These are phyloP conservation scores for Odontophorus gujanensis DNA, from an alignment of 2,113 vertebrate species.

Conservation along the genomic window DNA sequence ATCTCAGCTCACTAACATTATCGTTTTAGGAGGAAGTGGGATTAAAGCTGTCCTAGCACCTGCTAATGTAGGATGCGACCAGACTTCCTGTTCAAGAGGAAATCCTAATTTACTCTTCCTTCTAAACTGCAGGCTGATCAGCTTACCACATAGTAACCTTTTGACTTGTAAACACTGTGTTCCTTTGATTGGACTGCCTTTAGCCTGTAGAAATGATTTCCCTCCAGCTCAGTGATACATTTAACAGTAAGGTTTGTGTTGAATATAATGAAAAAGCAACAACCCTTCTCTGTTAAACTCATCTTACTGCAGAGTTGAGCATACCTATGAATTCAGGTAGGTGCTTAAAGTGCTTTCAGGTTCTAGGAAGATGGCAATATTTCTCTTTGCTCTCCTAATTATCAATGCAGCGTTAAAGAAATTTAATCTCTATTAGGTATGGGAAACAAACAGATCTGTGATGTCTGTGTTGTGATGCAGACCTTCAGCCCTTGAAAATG, in stretches of 20 bases:
- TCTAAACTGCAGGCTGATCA: conserved; percentile 61
- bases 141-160: conserved; percentile 75
- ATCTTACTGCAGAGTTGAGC: background rate
- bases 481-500: conserved; percentile 33
- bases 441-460: conserved; percentile 2
- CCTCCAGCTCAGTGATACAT: background rate
- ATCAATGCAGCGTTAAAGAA: background rate
- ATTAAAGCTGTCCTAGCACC: conserved; percentile 69
- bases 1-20: no score
- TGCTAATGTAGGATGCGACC: conserved; percentile 68
- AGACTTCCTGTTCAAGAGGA: conserved; percentile 77
- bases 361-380: background rate
- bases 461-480: conserved; percentile 43
- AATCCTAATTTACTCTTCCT: conserved; percentile 76
- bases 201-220: conserved; percentile 32
- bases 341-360: background rate
- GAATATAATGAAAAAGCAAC: background rate
- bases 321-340: background rate
- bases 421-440: background rate
- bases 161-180: conserved; percentile 73
- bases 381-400: background rate
- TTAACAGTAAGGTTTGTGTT: background rate
- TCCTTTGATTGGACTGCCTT: conserved; percentile 55
- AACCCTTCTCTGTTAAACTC: background rate
- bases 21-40: conserved; percentile 69